Evolutionary conservation across 2,797 vertebrate species (phyloP), one percentile per base, ranked within the genome.

Genomic region (Etheostoma nigrum): DNA sequence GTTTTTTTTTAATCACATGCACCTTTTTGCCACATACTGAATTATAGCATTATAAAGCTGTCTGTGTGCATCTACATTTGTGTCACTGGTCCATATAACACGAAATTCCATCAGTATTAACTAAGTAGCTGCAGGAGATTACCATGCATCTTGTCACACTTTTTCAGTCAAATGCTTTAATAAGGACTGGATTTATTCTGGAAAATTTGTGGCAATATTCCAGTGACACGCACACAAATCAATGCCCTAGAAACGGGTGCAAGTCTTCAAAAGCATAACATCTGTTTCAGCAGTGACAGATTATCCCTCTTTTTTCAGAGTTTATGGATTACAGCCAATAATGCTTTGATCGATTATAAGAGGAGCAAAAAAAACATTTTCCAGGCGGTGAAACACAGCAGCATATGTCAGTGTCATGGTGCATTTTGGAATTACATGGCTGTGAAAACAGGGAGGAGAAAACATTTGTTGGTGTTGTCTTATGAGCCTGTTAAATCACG

Each of bases 151-250:
- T 84, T 80, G 89, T 84, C 74, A 83, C 76, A 81, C 52, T 72
- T 89, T 86, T 80, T 82, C 61, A 81, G 58, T 77, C 74, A 79
- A 79, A 84, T 74, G 74, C 64, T 66, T 78, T 86, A 77, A 91
- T 89, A 89, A 87, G 72, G 61, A 78, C 76, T 76, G 77, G 79
- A 88, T 91, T 86, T 81, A 82, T 67, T 84, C 57, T 21, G 30
- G 79, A 77, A 89, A 87, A 91, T 92, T 86, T 85, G 74, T 74
- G 76, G 78, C 74, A 81, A 82, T 61, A 67, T 69, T 89, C 76
- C 82, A 88, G 66, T 40, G 2, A 63, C n/a, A 65, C 73, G 58
- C 54, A 76, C 4, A 15, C 74, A 69, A 72, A 66, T 27, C 57
- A 70, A 52, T 64, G 62, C 33, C 65, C 68, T 70, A 82, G 77